Conservation (phyloP, 2,888 invertebrate genomes). For the Caenorhabditis sp. region DNA sequence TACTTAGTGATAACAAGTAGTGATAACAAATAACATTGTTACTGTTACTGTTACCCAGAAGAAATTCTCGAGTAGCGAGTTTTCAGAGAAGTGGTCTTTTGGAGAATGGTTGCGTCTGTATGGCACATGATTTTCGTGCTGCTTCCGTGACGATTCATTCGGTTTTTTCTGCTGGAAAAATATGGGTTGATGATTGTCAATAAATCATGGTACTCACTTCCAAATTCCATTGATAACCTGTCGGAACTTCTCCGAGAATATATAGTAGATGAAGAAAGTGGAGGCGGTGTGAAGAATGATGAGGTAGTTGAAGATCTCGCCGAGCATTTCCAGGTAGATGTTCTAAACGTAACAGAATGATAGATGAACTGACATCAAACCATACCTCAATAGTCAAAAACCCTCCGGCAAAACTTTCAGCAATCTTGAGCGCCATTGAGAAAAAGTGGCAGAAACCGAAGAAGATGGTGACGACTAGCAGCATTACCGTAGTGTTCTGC, state of each 20-base stretch:
- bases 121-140: conserved; percentile 50
- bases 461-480: conserved; percentile 61
- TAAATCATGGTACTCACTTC: conserved; percentile 33
- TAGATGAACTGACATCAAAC: too few relatives aligned
- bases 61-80: conserved; percentile 51
- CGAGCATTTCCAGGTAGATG: conserved; percentile 58
- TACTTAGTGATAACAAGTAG: too few relatives aligned
- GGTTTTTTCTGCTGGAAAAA: conserved; percentile 39
- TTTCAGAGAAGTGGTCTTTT: conserved; percentile 33
- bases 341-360: too few relatives aligned
- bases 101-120: conserved; percentile 27
- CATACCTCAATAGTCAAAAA: conserved; percentile 59
- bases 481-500: conserved; percentile 63
- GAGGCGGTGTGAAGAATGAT: conserved; percentile 62
- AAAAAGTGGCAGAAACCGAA: conserved; percentile 65
- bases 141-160: conserved; percentile 43
- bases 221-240: conserved; percentile 45
- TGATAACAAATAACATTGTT: background rate
- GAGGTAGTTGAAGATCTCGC: conserved; percentile 57
- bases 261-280: conserved; percentile 63
- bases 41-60: conserved; percentile 24
- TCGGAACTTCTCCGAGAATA: conserved; percentile 63
- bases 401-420: conserved; percentile 56
- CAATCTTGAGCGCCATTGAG: conserved; percentile 60
- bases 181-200: background rate